phyloP scores from a whole-genome alignment of 1,140 invertebrate genomes.

The Xylocopa sonorina region DNA sequence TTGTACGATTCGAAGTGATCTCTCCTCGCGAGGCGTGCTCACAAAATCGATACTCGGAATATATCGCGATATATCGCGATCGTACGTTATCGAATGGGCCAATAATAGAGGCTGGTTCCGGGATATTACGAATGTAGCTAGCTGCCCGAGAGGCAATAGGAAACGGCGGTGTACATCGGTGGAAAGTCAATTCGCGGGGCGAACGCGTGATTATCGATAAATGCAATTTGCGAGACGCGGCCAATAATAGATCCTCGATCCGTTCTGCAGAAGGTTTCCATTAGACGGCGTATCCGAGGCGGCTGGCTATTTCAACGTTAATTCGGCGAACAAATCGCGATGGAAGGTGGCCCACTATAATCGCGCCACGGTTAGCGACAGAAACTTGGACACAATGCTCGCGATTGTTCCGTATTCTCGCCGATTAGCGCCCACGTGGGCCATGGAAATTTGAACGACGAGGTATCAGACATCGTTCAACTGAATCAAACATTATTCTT shows the following conservation, averaged over 20 bases:
- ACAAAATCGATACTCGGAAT: too few species aligned
- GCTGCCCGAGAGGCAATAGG: constrained; percentile 12
- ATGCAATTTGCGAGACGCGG: constrained; percentile 51
- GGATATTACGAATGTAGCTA: constrained; percentile 3
- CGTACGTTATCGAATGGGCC: not conserved
- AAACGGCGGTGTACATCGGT: constrained; percentile 18
- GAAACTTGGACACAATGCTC: constrained; percentile 2
- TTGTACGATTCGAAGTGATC: too few species aligned
- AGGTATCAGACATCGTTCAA: too few species aligned
- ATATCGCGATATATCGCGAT: not conserved
- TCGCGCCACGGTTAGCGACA: not conserved
- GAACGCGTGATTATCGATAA: constrained; percentile 53
- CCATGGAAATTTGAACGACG: too few species aligned
- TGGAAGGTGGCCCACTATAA: not conserved
- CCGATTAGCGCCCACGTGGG: too few species aligned
- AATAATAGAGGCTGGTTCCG: constrained; percentile 6
- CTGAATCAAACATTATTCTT: too few species aligned
- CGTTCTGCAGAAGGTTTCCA: constrained; percentile 41
- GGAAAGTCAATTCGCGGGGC: constrained; percentile 36
- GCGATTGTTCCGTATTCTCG: not conserved
- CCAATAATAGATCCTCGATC: constrained; percentile 58
- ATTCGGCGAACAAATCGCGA: constrained; percentile 22
- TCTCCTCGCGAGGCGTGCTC: too few species aligned
- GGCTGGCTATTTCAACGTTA: constrained; percentile 13
- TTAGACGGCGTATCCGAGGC: constrained; percentile 24